These are phyloP conservation scores for Pteruthius melanotis DNA, from an alignment of 2,113 vertebrate species.

Conservation along the genomic window DNA sequence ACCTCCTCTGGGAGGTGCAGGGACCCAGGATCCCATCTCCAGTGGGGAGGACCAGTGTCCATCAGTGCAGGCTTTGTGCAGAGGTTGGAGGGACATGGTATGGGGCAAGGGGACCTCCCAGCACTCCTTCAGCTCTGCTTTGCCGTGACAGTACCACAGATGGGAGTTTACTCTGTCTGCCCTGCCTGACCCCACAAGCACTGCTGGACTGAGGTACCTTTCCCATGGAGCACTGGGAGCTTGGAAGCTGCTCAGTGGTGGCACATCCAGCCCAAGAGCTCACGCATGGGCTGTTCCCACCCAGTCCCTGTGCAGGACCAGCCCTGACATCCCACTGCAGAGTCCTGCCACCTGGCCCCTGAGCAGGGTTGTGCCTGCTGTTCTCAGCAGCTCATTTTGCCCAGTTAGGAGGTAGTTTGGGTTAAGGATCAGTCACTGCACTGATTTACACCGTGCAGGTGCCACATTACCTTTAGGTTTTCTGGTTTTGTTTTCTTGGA, in stretches of 20 bases:
- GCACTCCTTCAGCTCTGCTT: background rate
- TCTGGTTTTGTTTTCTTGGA: background rate
- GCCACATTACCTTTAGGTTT: background rate
- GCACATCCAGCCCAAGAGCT: background rate
- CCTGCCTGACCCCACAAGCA: rapidly evolving
- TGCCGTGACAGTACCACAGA: rapidly evolving
- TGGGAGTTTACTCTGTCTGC: background rate
- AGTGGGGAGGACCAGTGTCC: background rate
- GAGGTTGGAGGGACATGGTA: rapidly evolving
- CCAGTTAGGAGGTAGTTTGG: rapidly evolving
- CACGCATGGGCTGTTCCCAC: background rate
- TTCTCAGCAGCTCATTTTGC: background rate
- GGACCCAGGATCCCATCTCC: background rate
- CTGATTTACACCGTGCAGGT: background rate
- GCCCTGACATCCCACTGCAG: background rate
- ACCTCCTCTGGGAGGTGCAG: background rate
- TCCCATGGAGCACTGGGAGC: rapidly evolving
- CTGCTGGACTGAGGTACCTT: background rate
- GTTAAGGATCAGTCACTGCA: background rate
- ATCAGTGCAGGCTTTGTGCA: background rate
- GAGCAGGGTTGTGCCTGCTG: background rate
- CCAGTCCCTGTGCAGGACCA: background rate
- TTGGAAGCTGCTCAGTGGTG: rapidly evolving
- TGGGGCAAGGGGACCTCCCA: rapidly evolving
- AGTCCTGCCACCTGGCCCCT: background rate